Percentiles rank a stretch among this genome's conserved stretches.
Conservation (phyloP, 2,797 vertebrate species). For the Heterohyrax brucei region DNA sequence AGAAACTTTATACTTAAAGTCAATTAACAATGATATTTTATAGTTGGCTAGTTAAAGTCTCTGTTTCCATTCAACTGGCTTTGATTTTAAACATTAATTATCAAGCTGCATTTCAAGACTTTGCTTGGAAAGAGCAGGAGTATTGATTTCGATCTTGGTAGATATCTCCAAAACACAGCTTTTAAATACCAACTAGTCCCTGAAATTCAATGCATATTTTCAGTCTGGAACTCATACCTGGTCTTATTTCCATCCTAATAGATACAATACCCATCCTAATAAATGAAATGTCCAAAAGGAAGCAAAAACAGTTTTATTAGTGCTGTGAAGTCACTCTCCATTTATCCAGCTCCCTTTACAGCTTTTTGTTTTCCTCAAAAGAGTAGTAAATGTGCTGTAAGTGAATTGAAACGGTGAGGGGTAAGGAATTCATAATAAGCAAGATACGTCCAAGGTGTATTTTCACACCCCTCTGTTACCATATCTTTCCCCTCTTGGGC, state of each 20-base stretch:
- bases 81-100: neutral
- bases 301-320: neutral
- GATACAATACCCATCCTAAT: too few relatives aligned
- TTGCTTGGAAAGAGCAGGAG: neutral
- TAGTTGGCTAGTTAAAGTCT: neutral
- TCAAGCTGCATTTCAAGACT: neutral
- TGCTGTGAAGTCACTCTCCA: too few relatives aligned
- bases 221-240: too few relatives aligned
- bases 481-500: neutral
- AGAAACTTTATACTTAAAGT: neutral
- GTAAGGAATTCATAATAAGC: neutral
- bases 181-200: neutral
- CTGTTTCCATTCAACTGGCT: neutral
- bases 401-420: neutral
- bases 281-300: neutral
- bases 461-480: neutral
- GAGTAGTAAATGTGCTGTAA: neutral
- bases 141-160: neutral
- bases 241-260: too few relatives aligned
- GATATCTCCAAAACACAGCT: neutral
- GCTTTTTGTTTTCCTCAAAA: neutral
- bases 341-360: neutral
- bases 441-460: neutral
- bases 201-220: neutral
- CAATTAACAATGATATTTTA: neutral